Percentiles rank a stretch among this genome's conserved stretches.
Evolutionary conservation across 1,140 invertebrate species (phyloP).

Genomic region (Pseudachorutes palmiensis): DNA sequence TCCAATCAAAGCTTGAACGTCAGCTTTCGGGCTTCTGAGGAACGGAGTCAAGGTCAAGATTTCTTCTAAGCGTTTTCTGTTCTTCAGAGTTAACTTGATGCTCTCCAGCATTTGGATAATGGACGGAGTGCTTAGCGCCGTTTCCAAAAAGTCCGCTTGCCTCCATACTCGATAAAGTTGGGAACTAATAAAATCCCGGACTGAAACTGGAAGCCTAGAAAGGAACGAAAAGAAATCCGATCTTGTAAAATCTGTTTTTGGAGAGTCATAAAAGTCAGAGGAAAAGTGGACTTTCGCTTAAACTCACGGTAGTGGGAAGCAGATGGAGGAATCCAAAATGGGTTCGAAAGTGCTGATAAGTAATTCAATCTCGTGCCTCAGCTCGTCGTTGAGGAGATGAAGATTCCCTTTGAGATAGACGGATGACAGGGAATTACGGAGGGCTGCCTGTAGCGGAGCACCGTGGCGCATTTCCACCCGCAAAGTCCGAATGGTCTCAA

Average conservation of each 20-base stretch:
- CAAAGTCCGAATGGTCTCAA: not conserved
- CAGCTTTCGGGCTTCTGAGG: not conserved
- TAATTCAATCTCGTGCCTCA: not conserved
- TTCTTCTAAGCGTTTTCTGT: not conserved
- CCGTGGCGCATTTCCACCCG: not conserved
- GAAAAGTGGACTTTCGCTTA: too few species aligned
- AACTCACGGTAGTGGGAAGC: too few species aligned
- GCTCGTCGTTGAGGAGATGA: not conserved
- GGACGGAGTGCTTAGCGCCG: conserved; percentile 1
- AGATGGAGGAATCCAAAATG: not conserved
- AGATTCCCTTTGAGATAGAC: conserved; percentile 1
- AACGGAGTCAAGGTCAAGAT: not conserved
- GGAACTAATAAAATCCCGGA: conserved; percentile 13
- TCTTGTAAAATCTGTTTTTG: not conserved
- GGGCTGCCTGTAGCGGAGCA: not conserved
- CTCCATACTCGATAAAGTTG: conserved; percentile 25
- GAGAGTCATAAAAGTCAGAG: too few species aligned
- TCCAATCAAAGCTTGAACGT: not conserved
- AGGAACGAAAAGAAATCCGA: not conserved
- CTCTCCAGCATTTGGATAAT: not conserved
- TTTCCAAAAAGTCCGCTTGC: conserved; percentile 17
- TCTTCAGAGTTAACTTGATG: not conserved
- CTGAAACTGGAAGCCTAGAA: not conserved
- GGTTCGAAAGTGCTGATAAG: not conserved
- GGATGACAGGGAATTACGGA: conserved; percentile 3